Evolutionary conservation across 2,113 vertebrate genomes (phyloP).

Genomic region (Halichoeres trimaculatus): DNA sequence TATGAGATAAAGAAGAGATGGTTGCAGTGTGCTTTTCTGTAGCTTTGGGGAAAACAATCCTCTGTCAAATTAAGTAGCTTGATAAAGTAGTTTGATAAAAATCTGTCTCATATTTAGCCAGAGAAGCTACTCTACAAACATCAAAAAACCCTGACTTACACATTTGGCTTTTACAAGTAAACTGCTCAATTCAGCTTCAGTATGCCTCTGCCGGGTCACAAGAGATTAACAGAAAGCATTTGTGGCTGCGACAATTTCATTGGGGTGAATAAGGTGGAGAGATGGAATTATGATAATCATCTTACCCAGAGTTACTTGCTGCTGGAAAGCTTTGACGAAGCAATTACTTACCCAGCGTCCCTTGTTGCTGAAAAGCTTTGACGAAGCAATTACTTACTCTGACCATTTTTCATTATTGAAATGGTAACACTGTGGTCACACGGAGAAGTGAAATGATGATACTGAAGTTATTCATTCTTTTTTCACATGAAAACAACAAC

Average conservation of each 20-base stretch:
- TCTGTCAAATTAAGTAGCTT: not conserved
- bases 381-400: not conserved
- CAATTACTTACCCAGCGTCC: not conserved
- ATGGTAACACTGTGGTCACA: not conserved
- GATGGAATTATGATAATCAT: not conserved
- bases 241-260: conserved; percentile 16
- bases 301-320: not conserved
- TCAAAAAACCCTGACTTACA: not conserved
- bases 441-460: too few species aligned
- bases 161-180: not conserved
- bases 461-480: too few species aligned
- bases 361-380: not conserved
- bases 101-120: not conserved
- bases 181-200: not conserved
- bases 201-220: not conserved
- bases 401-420: not conserved
- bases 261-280: not conserved
- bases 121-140: too few species aligned
- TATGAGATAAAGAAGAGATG: not conserved
- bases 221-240: not conserved
- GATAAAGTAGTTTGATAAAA: too few species aligned
- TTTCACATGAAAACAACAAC: too few species aligned
- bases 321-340: not conserved
- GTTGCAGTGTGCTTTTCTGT: not conserved
- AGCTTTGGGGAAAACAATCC: not conserved